phyloP scores from a whole-genome alignment of 2,888 invertebrate species.

The Hirtodrosophila duncani region DNA sequence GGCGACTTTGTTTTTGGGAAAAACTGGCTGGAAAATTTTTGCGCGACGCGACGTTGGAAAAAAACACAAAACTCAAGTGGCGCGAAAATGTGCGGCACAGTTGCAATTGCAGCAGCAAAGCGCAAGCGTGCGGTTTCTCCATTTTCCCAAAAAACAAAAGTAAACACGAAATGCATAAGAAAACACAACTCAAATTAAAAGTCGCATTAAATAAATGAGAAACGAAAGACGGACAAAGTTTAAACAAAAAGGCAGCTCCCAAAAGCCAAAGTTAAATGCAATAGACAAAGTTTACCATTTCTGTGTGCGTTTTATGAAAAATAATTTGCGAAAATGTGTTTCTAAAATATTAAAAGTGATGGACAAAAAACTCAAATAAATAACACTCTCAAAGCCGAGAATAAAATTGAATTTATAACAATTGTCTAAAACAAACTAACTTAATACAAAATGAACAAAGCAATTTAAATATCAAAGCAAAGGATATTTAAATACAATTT shows the following conservation, averaged over 20 bases:
- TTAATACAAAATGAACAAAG: too few relatives aligned
- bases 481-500: too few relatives aligned
- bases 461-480: too few relatives aligned
- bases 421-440: too few relatives aligned
- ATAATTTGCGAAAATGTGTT: constrained; percentile 31
- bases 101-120: constrained; percentile 66
- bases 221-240: constrained; percentile 34
- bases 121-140: constrained; percentile 67
- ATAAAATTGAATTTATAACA: too few relatives aligned
- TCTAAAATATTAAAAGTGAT: too few relatives aligned
- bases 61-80: constrained; percentile 67
- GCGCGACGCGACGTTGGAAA: constrained; percentile 28
- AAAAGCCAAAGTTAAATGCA: constrained; percentile 54
- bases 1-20: constrained; percentile 42
- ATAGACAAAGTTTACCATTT: constrained; percentile 45
- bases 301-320: constrained; percentile 18
- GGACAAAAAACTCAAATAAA: too few relatives aligned
- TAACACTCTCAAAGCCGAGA: too few relatives aligned
- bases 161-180: constrained; percentile 30
- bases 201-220: constrained; percentile 60
- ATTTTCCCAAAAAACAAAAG: constrained; percentile 39
- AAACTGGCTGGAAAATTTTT: constrained; percentile 58
- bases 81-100: constrained; percentile 66
- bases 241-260: constrained; percentile 51
- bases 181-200: constrained; percentile 57